Evolutionary conservation across 2,113 vertebrate species (phyloP), one percentile per base, ranked within the genome.

Genomic region (Lepisosteus oculatus): DNA sequence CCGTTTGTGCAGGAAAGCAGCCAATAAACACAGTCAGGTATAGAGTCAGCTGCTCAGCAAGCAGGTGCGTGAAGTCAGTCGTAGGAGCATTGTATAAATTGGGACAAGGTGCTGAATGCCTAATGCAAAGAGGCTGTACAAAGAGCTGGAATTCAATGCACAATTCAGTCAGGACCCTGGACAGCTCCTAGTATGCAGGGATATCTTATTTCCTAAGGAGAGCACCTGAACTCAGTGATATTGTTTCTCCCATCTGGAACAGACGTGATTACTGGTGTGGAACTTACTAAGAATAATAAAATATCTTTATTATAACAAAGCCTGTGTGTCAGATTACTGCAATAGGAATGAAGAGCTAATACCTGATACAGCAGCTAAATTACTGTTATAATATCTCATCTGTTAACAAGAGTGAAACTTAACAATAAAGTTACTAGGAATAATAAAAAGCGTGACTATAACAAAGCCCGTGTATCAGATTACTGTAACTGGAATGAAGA

Each of bases 241-340:
- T 65, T 45, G 6, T 43, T 45, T 65, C 43, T n/a, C 6, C 43
- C 11, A 11, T 1, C 64, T 44, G 3, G 43, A 13, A 65, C 12
- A 65, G 3, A 44, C 13, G 43, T 65, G 42, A n/a, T 44, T 65
- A 59, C 4, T 59, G 12, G 57, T 44, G 13, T 45, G 13, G 42
- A 65, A 65, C 42, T 8, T 69, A 6, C 41, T 43, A 11, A 12
- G 68, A 29, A 8, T 8, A 42, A 43, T 69, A 1, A 7, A 61
- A 51, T 17, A 63, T 68, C 71, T 69, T 29, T 63, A 14, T 59
- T 62, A 57, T 68, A 43, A 80, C 74, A 59, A 41, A 74, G 59
- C 15, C 66, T 57, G 65, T 15, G 51, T 76, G 74, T 83, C 61
- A 75, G 78, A 82, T 89, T 83, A 84, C 81, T 70, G 67, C 42